Evolutionary conservation across 2,797 vertebrate species (phyloP).

Genomic region (Macropodus opercularis): DNA sequence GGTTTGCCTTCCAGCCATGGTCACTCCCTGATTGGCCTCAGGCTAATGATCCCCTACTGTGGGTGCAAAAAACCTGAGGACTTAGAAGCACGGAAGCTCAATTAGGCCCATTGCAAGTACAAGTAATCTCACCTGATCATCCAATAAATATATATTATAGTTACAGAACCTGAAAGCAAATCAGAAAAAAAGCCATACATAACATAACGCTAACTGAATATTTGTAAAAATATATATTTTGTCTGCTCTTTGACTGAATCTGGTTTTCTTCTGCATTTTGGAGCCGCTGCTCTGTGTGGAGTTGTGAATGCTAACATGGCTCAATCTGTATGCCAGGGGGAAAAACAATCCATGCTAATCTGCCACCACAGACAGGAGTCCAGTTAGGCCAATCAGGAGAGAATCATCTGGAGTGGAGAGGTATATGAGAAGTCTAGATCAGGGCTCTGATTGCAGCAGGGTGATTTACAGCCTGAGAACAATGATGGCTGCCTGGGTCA

Average conservation of each 20-base stretch:
- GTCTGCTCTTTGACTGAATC: background rate
- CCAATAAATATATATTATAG: conserved; percentile 14
- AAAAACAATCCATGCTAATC: conserved; percentile 85
- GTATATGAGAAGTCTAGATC: conserved; percentile 74
- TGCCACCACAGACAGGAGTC: conserved; percentile 80
- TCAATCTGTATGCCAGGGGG: conserved; percentile 79
- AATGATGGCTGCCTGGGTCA: conserved; percentile 79
- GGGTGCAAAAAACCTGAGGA: conserved; percentile 50
- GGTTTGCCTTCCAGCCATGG: conserved; percentile 28
- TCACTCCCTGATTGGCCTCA: conserved; percentile 53
- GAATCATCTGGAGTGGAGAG: conserved; percentile 83
- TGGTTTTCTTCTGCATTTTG: conserved; percentile 29
- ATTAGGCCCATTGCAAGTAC: conserved; percentile 27
- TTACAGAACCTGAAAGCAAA: background rate
- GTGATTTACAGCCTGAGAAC: conserved; percentile 82
- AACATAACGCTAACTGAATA: background rate
- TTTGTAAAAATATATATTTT: background rate
- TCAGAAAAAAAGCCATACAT: background rate
- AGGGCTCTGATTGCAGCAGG: conserved; percentile 81
- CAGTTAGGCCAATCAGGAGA: conserved; percentile 85
- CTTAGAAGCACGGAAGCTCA: conserved; percentile 19
- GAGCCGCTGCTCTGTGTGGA: conserved; percentile 35
- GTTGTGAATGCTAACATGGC: conserved; percentile 75
- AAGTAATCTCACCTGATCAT: conserved; percentile 34
- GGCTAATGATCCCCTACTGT: conserved; percentile 46